Evolutionary conservation across 2,888 invertebrate genomes (phyloP), one percentile per base, ranked within the genome.

Genomic region (Rhamphomyia laevipes): DNA sequence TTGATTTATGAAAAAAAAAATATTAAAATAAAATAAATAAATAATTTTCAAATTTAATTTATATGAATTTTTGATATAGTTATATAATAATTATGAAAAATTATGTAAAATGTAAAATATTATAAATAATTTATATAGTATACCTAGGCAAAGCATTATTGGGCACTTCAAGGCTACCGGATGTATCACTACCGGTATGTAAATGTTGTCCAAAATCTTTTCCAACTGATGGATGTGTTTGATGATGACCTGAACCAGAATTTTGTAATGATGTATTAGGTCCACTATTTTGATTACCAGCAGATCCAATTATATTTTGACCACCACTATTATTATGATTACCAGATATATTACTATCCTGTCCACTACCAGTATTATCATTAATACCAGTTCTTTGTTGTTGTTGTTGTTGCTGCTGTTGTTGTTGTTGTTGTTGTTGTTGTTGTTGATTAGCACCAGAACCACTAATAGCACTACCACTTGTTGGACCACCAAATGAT

Each of bases 161-260:
- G 30, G 68, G 68, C 43, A 69, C 64, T 53, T 67, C 68, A 44
- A 68, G 62, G 49, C 57, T 65, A 17, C 59, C 60, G n/a, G 61
- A 59, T n/a, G 57, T 53, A 51, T 68, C 68, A 43, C 55, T 58
- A n/a, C 52, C 52, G 13, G 17, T 53, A 56, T 48, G 45, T 11
- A 46, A 49, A 18, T 57, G 49, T 12, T 53, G 41, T 15, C 51
- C 54, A 46, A 56, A 53, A 12, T 60, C 61, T 43, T 61, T 61
- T 16, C 31, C 41, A 15, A 38, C 48, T 16, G 15, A 47, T 73
- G 58, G 9, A 27, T 27, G 15, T 55, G 46, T 51, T 51, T n/a
- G 55, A 52, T 51, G 56, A 52, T 47, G 54, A 13, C 33, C 51
- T 51, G 35, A 52, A 27, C 23, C 23, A 27, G 23, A 27, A 27